Conservation (phyloP, 1,140 invertebrate genomes). For the Drosophila lini region DNA sequence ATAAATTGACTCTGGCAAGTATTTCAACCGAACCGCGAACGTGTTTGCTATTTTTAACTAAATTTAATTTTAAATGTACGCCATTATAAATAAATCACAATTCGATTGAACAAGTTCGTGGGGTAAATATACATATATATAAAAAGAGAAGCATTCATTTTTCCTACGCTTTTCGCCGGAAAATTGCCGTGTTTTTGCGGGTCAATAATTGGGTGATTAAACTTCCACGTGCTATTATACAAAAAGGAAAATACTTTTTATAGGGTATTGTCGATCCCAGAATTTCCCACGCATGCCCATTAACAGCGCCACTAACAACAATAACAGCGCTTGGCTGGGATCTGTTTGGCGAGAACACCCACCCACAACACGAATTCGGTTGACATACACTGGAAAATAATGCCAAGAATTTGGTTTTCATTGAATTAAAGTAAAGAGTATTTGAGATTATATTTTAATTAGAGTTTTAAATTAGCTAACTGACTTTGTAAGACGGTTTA, state of each 20-base stretch:
- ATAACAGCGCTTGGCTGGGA: slow-evolving; percentile 7
- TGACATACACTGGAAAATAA: slow-evolving; percentile 3
- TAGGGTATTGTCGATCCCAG: slow-evolving; percentile 41
- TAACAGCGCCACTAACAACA: slow-evolving; percentile 35
- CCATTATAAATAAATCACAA: slow-evolving; percentile 55
- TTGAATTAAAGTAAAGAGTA: background rate
- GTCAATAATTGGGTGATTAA: slow-evolving; percentile 38
- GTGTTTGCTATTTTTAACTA: slow-evolving; percentile 39
- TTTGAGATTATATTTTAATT: no score
- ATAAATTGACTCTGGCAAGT: slow-evolving; percentile 37
- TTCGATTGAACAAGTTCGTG: slow-evolving; percentile 37
- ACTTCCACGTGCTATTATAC: slow-evolving; percentile 27
- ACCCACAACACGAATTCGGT: slow-evolving; percentile 32
- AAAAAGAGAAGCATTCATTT: slow-evolving; percentile 9
- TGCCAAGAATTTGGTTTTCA: background rate
- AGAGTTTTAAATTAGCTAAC: no score
- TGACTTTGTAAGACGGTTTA: no score
- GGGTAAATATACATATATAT: background rate
- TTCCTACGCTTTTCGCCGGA: slow-evolving; percentile 38
- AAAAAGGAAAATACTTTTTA: slow-evolving; percentile 20
- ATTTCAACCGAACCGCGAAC: slow-evolving; percentile 20
- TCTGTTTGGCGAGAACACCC: slow-evolving; percentile 28
- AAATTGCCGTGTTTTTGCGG: slow-evolving; percentile 31
- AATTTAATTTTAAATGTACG: slow-evolving; percentile 51
- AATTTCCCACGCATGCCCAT: slow-evolving; percentile 49